Conservation (phyloP, 2,113 vertebrate genomes). For the Grammomys dolichurus region DNA sequence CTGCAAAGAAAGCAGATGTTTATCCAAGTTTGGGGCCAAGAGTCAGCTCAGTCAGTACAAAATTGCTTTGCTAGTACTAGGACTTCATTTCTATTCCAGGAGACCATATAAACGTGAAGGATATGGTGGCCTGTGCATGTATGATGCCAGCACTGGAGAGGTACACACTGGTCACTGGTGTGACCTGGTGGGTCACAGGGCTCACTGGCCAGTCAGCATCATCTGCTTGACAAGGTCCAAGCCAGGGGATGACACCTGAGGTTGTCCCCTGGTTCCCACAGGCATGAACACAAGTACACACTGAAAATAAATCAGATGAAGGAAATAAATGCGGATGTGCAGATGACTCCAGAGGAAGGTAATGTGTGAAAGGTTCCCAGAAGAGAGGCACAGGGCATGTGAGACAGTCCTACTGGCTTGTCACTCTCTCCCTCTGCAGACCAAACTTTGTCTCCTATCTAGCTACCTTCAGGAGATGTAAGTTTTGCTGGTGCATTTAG, state of each 20-base stretch:
- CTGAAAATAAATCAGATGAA: neutral
- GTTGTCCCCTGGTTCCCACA: no score
- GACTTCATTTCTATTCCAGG: neutral
- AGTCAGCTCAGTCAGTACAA: neutral
- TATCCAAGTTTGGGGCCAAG: neutral
- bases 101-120: no score
- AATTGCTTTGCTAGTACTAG: neutral
- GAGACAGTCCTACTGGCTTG: rapidly evolving
- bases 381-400: no score
- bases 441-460: rapidly evolving
- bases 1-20: rapidly evolving
- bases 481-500: neutral
- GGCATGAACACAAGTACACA: neutral
- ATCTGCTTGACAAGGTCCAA: neutral
- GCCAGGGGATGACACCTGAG: no score
- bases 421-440: rapidly evolving
- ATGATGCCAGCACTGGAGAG: no score
- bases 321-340: no score
- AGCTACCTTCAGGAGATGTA: neutral
- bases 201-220: neutral
- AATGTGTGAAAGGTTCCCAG: no score
- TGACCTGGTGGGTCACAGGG: neutral
- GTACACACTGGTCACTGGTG: neutral
- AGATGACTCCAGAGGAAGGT: rapidly evolving
- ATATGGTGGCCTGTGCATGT: no score